Evolutionary conservation across 2,888 invertebrate species (phyloP).

Genomic region (Drosophila peninsularis): DNA sequence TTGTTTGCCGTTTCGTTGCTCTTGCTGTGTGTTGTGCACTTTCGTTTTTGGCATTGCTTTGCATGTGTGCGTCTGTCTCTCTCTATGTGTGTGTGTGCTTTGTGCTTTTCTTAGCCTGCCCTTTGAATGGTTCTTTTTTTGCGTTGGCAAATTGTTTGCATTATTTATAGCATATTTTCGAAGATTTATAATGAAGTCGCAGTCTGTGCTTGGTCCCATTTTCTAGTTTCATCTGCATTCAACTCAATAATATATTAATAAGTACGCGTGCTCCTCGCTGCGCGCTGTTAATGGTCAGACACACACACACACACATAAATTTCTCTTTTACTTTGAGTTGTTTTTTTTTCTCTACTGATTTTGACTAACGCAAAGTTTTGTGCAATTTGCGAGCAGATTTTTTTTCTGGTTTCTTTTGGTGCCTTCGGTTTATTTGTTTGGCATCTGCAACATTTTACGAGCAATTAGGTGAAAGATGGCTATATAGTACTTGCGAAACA

Average conservation of each 20-base stretch:
- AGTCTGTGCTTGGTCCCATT: constrained; percentile 46
- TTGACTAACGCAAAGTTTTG: constrained; percentile 42
- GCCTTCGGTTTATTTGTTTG: constrained; percentile 39
- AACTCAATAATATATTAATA: constrained; percentile 75
- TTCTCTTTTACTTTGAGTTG: constrained; percentile 11
- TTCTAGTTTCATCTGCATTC: constrained; percentile 61
- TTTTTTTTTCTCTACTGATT: background rate
- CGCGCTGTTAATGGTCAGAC: constrained; percentile 35
- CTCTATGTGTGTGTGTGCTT: constrained; percentile 1
- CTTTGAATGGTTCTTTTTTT: constrained; percentile 50
- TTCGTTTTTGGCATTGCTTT: constrained; percentile 28
- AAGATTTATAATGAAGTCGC: constrained; percentile 79
- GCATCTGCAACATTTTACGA: constrained; percentile 68
- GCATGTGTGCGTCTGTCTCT: background rate
- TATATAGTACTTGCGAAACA: constrained; percentile 63
- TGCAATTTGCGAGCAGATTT: constrained; percentile 9
- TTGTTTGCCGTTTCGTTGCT: constrained; percentile 41
- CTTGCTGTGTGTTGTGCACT: constrained; percentile 31
- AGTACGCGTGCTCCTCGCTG: constrained; percentile 40
- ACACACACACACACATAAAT: background rate
- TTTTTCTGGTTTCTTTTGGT: background rate
- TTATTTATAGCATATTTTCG: constrained; percentile 79
- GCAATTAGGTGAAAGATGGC: constrained; percentile 75
- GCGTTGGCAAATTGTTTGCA: constrained; percentile 75
- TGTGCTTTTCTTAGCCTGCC: constrained; percentile 38